Evolutionary conservation across 2,797 vertebrate genomes (phyloP), one percentile per base, ranked within the genome.

Genomic region (Etheostoma nigrum): DNA sequence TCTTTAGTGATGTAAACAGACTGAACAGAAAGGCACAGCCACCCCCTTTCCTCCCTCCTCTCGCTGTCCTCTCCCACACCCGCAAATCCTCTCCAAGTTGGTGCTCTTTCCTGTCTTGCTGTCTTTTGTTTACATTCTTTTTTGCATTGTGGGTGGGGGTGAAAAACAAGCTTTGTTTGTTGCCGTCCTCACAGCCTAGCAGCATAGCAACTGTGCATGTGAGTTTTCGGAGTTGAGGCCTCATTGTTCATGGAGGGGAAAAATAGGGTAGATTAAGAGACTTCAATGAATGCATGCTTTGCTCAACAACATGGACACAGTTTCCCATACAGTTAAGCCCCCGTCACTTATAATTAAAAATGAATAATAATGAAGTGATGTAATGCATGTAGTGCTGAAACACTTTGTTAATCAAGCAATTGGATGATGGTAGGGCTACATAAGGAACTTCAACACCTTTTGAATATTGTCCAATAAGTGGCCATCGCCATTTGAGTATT

Each of bases 71-170:
- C 60, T 86, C 72, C 75, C 85, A 74, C 83, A 76, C 85, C 81
- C 86, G 6, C 66, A 72, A 25, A 79, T 36, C 63, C 70, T 67
- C 72, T 58, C 74, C 61, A 53, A 79, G 58, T 80, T 44, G 75
- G 8, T 67, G 47, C 55, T 74, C 84, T 82, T 82, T 15, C 76
- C 79, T 78, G 66, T 73, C 66, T 74, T 44, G 42, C 69, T 25
- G 42, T 77, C 67, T 86, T 90, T 85, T 92, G 85, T 92, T 92
- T 76, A 92, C 88, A 67, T 86, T 90, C 84, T 74, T n/a, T 40
- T 15, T 51, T n/a, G 52, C 62, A 1, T 54, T 25, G 72, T 3
- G 69, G 57, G 64, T 16, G 84, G 79, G 70, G 72, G 76, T 63
- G 77, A 67, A 51, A 67, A 73, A 63, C 54, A 6, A 45, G 78